Evolutionary conservation across 2,797 vertebrate genomes (phyloP).

Genomic region (Epinephelus malabaricus): DNA sequence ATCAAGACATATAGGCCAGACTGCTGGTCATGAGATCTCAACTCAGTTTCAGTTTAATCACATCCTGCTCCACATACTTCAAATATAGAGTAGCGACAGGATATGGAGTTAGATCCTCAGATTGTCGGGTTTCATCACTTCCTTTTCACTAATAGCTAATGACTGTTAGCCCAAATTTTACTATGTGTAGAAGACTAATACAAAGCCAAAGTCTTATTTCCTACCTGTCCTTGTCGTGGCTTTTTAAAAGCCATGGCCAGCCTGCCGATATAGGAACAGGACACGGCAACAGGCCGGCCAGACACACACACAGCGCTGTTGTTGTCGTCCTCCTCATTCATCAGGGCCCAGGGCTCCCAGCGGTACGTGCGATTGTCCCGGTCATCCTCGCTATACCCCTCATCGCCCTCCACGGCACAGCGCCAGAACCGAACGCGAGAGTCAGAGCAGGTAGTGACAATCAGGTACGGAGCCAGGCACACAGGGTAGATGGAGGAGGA

Average conservation of each 20-base stretch:
- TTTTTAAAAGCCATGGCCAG: slow-evolving; percentile 97
- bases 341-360: slow-evolving; percentile 96
- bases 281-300: slow-evolving; percentile 96
- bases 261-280: slow-evolving; percentile 97
- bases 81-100: not conserved
- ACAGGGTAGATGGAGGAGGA: slow-evolving; percentile 99
- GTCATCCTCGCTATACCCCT: slow-evolving; percentile 71
- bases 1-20: not conserved
- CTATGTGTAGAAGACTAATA: not conserved
- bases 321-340: slow-evolving; percentile 95
- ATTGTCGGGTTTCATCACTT: slow-evolving; percentile 2
- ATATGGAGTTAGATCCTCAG: slow-evolving; percentile 5
- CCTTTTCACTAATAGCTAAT: not conserved
- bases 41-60: slow-evolving; percentile 16
- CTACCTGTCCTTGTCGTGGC: slow-evolving; percentile 87
- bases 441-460: slow-evolving; percentile 97
- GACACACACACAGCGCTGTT: slow-evolving; percentile 92
- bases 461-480: slow-evolving; percentile 96
- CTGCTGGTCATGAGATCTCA: slow-evolving; percentile 1
- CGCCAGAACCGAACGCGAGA: slow-evolving; percentile 96
- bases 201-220: slow-evolving; percentile 49
- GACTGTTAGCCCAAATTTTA: not conserved
- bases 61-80: not conserved
- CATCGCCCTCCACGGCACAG: slow-evolving; percentile 88
- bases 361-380: slow-evolving; percentile 85